Evolutionary conservation across 2,113 vertebrate genomes (phyloP).

Genomic region (Ceyx melanurus): DNA sequence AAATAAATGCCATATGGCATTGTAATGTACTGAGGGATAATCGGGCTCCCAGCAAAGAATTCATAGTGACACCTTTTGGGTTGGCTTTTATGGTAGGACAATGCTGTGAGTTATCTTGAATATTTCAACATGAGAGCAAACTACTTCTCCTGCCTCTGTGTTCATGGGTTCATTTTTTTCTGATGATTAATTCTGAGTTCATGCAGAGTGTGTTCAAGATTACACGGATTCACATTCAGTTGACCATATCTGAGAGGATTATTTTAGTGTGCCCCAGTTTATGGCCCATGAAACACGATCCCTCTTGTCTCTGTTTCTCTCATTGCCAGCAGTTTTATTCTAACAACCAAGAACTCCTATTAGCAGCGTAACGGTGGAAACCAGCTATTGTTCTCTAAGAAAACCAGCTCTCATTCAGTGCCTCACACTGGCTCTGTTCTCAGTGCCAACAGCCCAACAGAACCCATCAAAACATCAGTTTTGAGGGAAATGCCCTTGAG

Average conservation of each 20-base stretch:
- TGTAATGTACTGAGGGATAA: slow-evolving; percentile 1
- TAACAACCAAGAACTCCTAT: neutral
- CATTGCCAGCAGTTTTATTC: neutral
- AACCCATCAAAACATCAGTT: neutral
- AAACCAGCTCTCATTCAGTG: neutral
- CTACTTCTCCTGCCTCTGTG: slow-evolving; percentile 44
- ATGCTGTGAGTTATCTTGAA: slow-evolving; percentile 12
- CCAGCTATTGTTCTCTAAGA: neutral
- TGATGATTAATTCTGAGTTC: slow-evolving; percentile 69
- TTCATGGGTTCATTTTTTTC: slow-evolving; percentile 56
- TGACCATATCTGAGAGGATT: slow-evolving; percentile 72
- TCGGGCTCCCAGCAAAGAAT: slow-evolving; percentile 16
- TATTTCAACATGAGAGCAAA: slow-evolving; percentile 45
- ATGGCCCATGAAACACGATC: slow-evolving; percentile 63
- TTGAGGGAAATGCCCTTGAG: neutral
- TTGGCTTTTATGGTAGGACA: slow-evolving; percentile 53
- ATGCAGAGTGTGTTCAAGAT: slow-evolving; percentile 65
- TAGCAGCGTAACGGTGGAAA: neutral
- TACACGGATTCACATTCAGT: slow-evolving; percentile 64
- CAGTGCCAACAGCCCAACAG: neutral
- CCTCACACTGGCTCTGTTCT: neutral
- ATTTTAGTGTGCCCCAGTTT: slow-evolving; percentile 66
- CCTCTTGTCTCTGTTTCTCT: slow-evolving; percentile 12
- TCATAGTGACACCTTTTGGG: neutral
- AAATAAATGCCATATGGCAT: slow-evolving; percentile 46